A percentile compares a stretch with the other conserved stretches of the same genome.
Evolutionary conservation across 2,797 vertebrate species (phyloP).

Genomic region (Gymnothorax reevesii): DNA sequence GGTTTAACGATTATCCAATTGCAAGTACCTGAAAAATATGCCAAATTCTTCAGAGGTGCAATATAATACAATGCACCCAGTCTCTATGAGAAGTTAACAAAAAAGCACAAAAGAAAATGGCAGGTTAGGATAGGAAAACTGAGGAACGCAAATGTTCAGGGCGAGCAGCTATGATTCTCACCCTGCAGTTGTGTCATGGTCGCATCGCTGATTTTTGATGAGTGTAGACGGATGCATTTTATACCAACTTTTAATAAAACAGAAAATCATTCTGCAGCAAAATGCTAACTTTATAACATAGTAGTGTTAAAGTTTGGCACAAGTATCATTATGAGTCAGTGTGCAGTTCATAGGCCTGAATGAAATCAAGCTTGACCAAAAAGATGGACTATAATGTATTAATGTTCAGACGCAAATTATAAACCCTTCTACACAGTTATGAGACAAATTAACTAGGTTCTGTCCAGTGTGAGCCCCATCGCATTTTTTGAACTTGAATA

Average conservation of each 20-base stretch:
- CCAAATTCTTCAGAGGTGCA: too few relatives aligned
- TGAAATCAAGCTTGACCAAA: not conserved
- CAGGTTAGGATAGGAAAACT: too few relatives aligned
- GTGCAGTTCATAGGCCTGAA: not conserved
- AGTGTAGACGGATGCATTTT: too few relatives aligned
- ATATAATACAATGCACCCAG: too few relatives aligned
- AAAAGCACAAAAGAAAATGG: too few relatives aligned
- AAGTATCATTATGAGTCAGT: not conserved
- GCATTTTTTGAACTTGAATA: not conserved
- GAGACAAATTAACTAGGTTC: not conserved
- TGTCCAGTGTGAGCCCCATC: not conserved
- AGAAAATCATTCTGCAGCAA: too few relatives aligned
- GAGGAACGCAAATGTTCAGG: too few relatives aligned
- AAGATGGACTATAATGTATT: not conserved
- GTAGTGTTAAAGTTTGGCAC: not conserved
- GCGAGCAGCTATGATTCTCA: too few relatives aligned
- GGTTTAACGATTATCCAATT: not conserved
- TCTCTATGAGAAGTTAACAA: too few relatives aligned
- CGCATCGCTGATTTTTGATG: too few relatives aligned
- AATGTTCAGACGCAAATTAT: not conserved
- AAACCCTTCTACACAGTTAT: not conserved
- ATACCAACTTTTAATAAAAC: too few relatives aligned
- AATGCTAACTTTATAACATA: not conserved
- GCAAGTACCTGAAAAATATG: not conserved
- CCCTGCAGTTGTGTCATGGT: too few relatives aligned